phyloP scores from a whole-genome alignment of 1,140 invertebrate genomes.

The Lordiphosa clarofinis region DNA sequence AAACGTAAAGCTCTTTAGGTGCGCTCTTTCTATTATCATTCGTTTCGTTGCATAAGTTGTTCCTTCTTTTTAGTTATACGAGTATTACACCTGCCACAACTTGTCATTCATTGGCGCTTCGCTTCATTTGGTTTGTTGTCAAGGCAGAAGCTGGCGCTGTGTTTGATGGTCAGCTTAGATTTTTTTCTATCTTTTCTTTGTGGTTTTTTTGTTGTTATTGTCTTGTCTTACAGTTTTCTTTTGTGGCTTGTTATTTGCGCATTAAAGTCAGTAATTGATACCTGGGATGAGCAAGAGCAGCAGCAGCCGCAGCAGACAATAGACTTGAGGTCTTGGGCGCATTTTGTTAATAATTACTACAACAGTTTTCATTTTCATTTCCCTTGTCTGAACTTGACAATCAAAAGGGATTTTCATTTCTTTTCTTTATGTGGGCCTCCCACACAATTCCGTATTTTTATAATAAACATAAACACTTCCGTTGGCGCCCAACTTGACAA shows the following conservation, averaged over 20 bases:
- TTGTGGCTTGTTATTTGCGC: constrained; percentile 69
- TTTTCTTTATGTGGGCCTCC: constrained; percentile 30
- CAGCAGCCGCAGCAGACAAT: constrained; percentile 34
- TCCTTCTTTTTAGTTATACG: not conserved
- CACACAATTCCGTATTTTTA: constrained; percentile 26
- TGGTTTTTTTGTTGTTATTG: constrained; percentile 24
- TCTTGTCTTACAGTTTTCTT: constrained; percentile 22
- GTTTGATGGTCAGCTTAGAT: constrained; percentile 30
- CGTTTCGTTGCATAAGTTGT: constrained; percentile 16
- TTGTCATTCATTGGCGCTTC: constrained; percentile 38
- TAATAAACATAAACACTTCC: constrained; percentile 65
- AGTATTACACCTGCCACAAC: constrained; percentile 29
- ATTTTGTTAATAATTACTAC: constrained; percentile 62
- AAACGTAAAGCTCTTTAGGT: constrained; percentile 17
- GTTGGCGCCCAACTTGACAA: constrained; percentile 33
- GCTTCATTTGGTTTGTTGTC: constrained; percentile 35
- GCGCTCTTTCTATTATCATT: constrained; percentile 13
- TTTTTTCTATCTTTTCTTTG: not conserved
- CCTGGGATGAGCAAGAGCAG: constrained; percentile 32
- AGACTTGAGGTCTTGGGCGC: constrained; percentile 24
- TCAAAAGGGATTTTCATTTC: constrained; percentile 65
- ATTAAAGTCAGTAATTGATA: constrained; percentile 74
- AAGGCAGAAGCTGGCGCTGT: constrained; percentile 10
- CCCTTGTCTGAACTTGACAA: constrained; percentile 65
- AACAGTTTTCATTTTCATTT: constrained; percentile 63